Evolutionary conservation across 2,797 vertebrate species (phyloP).

Genomic region (Coracias cyanogaster): DNA sequence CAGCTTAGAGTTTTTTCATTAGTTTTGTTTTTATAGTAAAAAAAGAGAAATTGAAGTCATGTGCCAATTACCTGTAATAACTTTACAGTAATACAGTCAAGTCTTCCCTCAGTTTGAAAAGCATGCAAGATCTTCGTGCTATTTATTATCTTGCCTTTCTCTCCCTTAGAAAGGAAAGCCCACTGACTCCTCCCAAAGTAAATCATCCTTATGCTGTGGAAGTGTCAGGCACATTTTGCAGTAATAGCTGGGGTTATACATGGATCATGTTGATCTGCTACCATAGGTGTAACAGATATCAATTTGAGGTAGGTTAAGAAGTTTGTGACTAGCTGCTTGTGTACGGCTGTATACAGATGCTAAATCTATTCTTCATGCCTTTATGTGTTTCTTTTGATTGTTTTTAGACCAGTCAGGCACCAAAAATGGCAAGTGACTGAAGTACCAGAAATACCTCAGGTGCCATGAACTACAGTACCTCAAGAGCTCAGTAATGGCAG

Average conservation of each 20-base stretch:
- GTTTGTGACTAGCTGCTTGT: background rate
- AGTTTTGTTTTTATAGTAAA: background rate
- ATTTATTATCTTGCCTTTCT: background rate
- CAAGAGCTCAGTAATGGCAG: background rate
- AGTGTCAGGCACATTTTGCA: constrained; percentile 26
- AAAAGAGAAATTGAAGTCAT: background rate
- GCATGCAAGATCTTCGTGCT: background rate
- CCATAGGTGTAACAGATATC: background rate
- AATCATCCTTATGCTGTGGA: background rate
- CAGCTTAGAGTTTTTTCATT: background rate
- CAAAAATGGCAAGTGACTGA: constrained; percentile 12
- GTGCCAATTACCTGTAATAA: background rate
- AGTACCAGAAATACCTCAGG: background rate
- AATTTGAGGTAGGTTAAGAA: background rate
- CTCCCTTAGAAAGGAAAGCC: background rate
- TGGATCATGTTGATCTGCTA: background rate
- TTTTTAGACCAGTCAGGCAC: background rate
- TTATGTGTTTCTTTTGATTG: background rate
- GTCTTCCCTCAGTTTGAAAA: background rate
- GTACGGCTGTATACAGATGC: background rate
- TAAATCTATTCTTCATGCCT: constrained; percentile 5
- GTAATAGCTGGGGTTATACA: background rate
- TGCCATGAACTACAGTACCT: background rate
- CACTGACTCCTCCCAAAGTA: background rate
- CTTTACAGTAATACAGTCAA: background rate